phyloP scores from a whole-genome alignment of 35 echinoderm and acorn worm genomes.

The Strongylocentrotus purpuratus region DNA sequence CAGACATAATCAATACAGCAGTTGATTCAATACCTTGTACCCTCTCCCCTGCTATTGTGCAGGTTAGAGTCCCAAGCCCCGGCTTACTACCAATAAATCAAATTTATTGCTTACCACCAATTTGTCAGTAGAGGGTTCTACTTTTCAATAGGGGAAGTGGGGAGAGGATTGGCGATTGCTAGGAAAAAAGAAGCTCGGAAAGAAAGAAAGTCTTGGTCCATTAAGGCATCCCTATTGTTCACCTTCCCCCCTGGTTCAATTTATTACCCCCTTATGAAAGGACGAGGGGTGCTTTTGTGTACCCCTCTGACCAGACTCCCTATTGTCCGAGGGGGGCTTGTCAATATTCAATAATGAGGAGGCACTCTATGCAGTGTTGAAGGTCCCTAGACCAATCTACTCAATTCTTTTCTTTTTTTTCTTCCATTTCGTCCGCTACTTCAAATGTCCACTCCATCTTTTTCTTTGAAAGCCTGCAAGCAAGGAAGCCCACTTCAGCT shows the following conservation, averaged over 20 bases:
- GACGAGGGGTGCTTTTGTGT: not conserved
- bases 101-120: conserved; percentile 7
- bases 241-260: not conserved
- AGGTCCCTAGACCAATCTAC: not conserved
- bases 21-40: not conserved
- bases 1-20: not conserved
- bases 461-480: not conserved
- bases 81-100: not conserved
- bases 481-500: not conserved
- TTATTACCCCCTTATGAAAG: not conserved
- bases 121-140: not conserved
- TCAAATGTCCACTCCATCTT: not conserved
- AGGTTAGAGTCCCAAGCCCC: not conserved
- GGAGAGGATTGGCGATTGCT: not conserved
- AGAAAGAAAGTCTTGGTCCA: not conserved
- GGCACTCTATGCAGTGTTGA: not conserved
- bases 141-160: not conserved
- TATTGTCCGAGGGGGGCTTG: not conserved
- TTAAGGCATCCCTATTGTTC: not conserved
- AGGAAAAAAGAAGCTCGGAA: not conserved
- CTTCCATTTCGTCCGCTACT: not conserved
- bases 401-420: not conserved
- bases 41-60: not conserved
- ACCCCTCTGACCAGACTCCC: not conserved
- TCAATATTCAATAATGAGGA: not conserved